These are phyloP conservation scores for Drosophila teissieri DNA, from an alignment of 1,140 invertebrate genomes.

Conservation along the genomic window DNA sequence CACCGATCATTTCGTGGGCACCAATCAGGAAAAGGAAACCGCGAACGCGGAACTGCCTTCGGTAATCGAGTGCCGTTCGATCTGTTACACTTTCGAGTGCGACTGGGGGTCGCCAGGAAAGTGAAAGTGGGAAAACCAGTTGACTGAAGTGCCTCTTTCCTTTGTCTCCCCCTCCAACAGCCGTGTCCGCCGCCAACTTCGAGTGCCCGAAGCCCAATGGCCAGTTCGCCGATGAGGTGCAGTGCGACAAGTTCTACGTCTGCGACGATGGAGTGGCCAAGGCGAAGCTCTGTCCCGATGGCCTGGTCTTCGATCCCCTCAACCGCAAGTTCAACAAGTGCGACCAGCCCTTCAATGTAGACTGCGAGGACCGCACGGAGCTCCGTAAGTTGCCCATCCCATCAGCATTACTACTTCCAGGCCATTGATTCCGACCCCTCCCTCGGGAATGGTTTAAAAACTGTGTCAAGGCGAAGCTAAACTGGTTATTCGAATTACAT, in stretches of 20 bases:
- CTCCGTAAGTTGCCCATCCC: conserved; percentile 89
- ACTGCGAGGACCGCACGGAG: conserved; percentile 93
- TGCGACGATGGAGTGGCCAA: conserved; percentile 90
- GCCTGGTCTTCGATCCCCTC: conserved; percentile 92
- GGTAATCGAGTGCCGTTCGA: conserved; percentile 24
- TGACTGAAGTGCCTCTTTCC: conserved; percentile 32
- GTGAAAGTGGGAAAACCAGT: conserved; percentile 54
- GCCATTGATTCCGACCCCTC: background rate
- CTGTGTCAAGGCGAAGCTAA: conserved; percentile 3
- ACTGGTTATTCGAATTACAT: background rate
- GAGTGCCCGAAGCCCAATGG: conserved; percentile 92
- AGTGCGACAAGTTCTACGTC: conserved; percentile 94
- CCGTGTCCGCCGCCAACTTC: conserved; percentile 85
- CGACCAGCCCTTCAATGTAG: conserved; percentile 95
- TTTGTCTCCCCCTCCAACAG: conserved; percentile 83
- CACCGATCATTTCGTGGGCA: background rate
- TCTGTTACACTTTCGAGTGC: conserved; percentile 44
- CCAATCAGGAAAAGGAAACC: conserved; percentile 37
- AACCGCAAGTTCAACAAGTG: conserved; percentile 95
- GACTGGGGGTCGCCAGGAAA: conserved; percentile 25
- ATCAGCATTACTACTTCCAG: background rate
- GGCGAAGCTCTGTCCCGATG: conserved; percentile 93
- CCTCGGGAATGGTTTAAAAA: background rate
- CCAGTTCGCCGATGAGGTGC: conserved; percentile 90
- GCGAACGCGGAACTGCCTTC: conserved; percentile 32